These are phyloP conservation scores for Eledona agricola DNA, from an alignment of 2,888 invertebrate species.

Conservation along the genomic window DNA sequence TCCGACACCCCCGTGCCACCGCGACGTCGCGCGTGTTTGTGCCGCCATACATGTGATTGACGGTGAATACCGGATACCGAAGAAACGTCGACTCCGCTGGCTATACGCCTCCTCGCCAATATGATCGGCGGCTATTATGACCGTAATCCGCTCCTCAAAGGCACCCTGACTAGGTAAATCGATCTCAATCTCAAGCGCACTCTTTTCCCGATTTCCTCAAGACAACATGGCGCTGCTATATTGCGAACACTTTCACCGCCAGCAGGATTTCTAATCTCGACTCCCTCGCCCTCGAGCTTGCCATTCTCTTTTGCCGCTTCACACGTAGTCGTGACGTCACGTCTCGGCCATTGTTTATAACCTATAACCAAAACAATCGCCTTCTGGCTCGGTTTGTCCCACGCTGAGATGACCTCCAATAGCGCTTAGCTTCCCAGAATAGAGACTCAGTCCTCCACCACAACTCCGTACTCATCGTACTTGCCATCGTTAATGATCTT, in stretches of 20 bases:
- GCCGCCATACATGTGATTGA: conserved; percentile 35
- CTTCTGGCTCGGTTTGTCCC: no score
- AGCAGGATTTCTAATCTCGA: conserved; percentile 50
- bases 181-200: neutral
- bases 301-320: conserved; percentile 46
- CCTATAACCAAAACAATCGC: conserved; percentile 29
- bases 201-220: neutral
- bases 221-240: conserved; percentile 51
- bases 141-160: conserved; percentile 69
- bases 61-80: conserved; percentile 12
- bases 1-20: conserved; percentile 33
- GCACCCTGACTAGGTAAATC: conserved; percentile 67
- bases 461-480: no score
- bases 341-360: conserved; percentile 37
- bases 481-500: no score
- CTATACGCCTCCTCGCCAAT: conserved; percentile 44
- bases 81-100: no score
- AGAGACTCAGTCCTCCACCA: no score
- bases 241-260: conserved; percentile 56
- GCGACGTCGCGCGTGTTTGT: conserved; percentile 31
- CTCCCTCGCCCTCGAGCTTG: conserved; percentile 44
- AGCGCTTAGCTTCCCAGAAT: no score
- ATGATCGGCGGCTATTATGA: conserved; percentile 67
- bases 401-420: no score
- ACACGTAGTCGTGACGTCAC: conserved; percentile 44